phyloP scores from a whole-genome alignment of 2,113 vertebrate genomes.

The Stigmatopora nigra region DNA sequence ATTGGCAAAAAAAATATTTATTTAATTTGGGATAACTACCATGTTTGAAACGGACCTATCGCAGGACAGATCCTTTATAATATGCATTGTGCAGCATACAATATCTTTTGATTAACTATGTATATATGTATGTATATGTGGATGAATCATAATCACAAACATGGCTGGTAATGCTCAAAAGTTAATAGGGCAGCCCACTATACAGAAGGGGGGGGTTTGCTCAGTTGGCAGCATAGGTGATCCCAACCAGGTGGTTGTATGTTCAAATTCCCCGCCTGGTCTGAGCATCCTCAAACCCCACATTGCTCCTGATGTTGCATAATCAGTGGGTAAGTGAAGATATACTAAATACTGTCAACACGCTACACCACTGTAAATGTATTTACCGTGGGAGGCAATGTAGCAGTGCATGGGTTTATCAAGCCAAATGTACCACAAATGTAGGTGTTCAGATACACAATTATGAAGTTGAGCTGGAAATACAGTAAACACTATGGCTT shows the following conservation, averaged over 20 bases:
- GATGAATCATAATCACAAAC: neutral
- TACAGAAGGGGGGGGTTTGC: neutral
- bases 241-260: too few species aligned
- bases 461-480: slow-evolving; percentile 10
- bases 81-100: neutral
- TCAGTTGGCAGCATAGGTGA: too few species aligned
- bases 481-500: slow-evolving; percentile 19
- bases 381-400: too few species aligned
- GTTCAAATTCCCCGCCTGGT: too few species aligned
- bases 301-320: too few species aligned
- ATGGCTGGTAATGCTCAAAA: neutral
- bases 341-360: too few species aligned
- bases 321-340: too few species aligned
- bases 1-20: neutral
- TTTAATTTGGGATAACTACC: neutral
- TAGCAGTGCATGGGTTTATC: neutral
- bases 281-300: too few species aligned
- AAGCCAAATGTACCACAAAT: neutral
- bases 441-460: neutral
- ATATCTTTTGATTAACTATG: neutral
- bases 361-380: too few species aligned
- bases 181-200: neutral
- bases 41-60: neutral
- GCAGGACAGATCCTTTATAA: neutral
- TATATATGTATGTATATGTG: neutral